phyloP scores from a whole-genome alignment of 1,140 invertebrate species.

The Theocolax elegans region DNA sequence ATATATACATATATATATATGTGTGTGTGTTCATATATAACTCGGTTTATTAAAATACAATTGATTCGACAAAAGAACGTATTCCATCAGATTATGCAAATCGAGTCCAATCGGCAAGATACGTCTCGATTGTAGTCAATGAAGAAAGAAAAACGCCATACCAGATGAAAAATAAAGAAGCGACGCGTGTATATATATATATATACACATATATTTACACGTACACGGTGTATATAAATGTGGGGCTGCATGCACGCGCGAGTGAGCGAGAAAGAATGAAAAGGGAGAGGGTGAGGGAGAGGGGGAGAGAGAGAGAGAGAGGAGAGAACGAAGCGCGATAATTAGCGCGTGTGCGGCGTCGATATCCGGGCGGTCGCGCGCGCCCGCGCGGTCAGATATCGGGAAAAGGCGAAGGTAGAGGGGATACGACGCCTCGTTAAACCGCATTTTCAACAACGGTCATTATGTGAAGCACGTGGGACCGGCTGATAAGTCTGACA shows the following conservation, averaged over 20 bases:
- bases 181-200: no score
- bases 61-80: conserved; percentile 3
- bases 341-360: conserved; percentile 57
- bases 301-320: not conserved
- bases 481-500: conserved; percentile 63
- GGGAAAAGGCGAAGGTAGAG: not conserved
- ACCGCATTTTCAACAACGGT: conserved; percentile 62
- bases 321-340: conserved; percentile 46
- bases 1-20: no score
- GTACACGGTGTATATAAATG: no score
- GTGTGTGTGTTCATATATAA: no score
- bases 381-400: conserved; percentile 36
- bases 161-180: no score
- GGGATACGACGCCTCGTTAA: conserved; percentile 48
- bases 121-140: no score
- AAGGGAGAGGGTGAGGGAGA: not conserved
- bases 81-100: not conserved
- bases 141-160: no score
- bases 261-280: not conserved
- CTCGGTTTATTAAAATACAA: conserved; percentile 28
- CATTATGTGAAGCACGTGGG: conserved; percentile 65
- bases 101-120: not conserved
- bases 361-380: conserved; percentile 51
- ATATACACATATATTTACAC: no score
- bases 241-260: no score